A percentile compares a stretch with the other conserved stretches of the same genome.
Evolutionary conservation across 2,113 vertebrate species (phyloP).

Genomic region (Delphinus delphis): DNA sequence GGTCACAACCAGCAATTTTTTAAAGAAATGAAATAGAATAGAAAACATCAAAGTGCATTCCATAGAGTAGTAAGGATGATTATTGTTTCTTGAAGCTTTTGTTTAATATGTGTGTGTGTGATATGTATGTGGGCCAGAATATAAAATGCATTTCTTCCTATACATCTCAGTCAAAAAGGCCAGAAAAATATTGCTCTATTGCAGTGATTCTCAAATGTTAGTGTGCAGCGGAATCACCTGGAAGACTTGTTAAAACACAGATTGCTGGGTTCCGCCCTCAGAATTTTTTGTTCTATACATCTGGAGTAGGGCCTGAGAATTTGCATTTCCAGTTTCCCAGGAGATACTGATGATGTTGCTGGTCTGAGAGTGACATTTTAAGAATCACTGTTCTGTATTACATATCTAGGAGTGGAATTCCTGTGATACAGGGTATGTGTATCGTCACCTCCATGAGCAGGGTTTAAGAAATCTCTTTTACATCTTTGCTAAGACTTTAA

Average conservation of each 20-base stretch:
- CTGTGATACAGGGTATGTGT: background rate
- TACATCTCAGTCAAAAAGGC: conserved; percentile 3
- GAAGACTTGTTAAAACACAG: conserved; percentile 31
- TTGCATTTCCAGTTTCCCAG: conserved; percentile 46
- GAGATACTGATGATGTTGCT: background rate
- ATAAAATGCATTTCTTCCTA: conserved; percentile 24
- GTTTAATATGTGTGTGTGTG: background rate
- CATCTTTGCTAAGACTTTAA: conserved; percentile 33
- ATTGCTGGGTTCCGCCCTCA: background rate
- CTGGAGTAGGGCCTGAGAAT: background rate
- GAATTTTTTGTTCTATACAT: background rate
- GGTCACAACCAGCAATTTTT: background rate
- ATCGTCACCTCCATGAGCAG: background rate
- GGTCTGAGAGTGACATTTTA: conserved; percentile 1
- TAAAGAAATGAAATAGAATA: background rate
- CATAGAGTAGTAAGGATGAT: background rate
- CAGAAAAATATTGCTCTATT: background rate
- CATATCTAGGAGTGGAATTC: conserved; percentile 8
- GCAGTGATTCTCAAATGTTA: conserved; percentile 22
- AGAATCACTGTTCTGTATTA: background rate
- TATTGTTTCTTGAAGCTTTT: conserved; percentile 32
- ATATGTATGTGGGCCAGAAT: background rate
- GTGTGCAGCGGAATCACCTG: background rate
- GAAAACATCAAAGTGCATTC: conserved; percentile 2
- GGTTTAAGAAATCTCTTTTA: conserved; percentile 19